Conservation (phyloP, 1,140 invertebrate genomes). For the Megalonaias nervosa region DNA sequence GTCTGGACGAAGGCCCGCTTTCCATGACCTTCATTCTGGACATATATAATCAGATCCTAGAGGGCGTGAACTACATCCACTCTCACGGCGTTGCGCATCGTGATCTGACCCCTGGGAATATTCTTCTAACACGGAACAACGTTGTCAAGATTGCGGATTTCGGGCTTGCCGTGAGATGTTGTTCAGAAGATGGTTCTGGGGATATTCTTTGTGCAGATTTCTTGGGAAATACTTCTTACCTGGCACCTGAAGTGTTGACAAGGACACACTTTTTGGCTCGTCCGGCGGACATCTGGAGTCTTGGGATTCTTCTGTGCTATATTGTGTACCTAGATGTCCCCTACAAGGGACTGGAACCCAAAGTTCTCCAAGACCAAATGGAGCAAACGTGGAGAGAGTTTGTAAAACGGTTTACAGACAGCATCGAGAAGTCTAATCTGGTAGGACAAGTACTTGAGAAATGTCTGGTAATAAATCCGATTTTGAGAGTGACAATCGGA, state of each 20-base stretch:
- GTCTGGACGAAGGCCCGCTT: constrained; percentile 13
- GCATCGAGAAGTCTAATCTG: too few species aligned
- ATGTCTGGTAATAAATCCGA: too few species aligned
- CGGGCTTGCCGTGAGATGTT: constrained; percentile 46
- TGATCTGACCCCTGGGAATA: constrained; percentile 53
- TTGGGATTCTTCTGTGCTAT: constrained; percentile 42
- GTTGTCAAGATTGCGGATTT: constrained; percentile 52
- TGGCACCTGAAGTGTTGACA: constrained; percentile 47
- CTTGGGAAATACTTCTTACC: constrained; percentile 43
- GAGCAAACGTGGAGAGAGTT: constrained; percentile 11
- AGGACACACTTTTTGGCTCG: constrained; percentile 34
- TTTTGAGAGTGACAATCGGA: too few species aligned
- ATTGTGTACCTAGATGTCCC: constrained; percentile 26
- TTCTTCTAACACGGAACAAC: constrained; percentile 36
- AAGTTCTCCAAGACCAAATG: constrained; percentile 25
- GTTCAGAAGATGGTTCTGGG: constrained; percentile 18
- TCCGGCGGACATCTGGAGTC: constrained; percentile 50
- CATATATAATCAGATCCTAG: constrained; percentile 36
- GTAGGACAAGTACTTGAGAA: too few species aligned
- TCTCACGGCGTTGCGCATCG: constrained; percentile 43
- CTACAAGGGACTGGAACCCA: constrained; percentile 22
- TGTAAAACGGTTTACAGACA: neutral
- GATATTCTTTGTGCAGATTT: constrained; percentile 43
- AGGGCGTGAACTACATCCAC: constrained; percentile 47
- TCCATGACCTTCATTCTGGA: constrained; percentile 12